Conservation (phyloP, 2,113 vertebrate genomes). For the Strigops habroptila region DNA sequence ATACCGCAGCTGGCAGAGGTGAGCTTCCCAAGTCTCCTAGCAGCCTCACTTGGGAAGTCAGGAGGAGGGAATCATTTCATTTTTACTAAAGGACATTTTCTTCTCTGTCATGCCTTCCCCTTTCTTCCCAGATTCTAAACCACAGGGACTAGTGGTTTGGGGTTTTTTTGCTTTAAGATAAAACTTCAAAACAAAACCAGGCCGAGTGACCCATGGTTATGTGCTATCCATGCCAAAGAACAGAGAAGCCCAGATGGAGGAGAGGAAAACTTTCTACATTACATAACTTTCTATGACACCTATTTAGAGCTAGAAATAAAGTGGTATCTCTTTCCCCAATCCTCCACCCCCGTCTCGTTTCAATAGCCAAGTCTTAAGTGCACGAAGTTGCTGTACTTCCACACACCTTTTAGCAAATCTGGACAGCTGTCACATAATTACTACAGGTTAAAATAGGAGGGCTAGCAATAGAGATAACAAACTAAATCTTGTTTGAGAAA, state of each 20-base stretch:
- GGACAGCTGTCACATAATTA: not conserved
- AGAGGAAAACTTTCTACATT: not conserved
- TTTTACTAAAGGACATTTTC: not conserved
- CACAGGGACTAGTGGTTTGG: not conserved
- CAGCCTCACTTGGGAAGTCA: not conserved
- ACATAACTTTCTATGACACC: not conserved
- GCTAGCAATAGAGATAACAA: constrained; percentile 9
- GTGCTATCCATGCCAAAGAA: not conserved
- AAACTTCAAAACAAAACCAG: not conserved
- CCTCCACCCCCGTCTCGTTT: accelerated
- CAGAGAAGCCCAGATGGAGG: not conserved
- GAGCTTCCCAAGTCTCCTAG: not conserved
- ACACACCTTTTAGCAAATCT: not conserved
- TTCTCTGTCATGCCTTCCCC: not conserved
- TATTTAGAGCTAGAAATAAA: not conserved
- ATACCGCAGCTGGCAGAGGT: accelerated
- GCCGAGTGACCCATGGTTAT: not conserved
- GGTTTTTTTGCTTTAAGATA: not conserved
- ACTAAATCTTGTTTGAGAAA: constrained; percentile 27
- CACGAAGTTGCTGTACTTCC: not conserved
- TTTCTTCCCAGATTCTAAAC: not conserved
- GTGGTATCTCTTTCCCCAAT: not conserved
- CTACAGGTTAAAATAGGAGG: constrained; percentile 1
- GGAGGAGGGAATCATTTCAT: not conserved
- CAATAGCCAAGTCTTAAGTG: not conserved